These are phyloP conservation scores for Fistularia commersonii DNA, from an alignment of 2,797 vertebrate species.

Conservation along the genomic window DNA sequence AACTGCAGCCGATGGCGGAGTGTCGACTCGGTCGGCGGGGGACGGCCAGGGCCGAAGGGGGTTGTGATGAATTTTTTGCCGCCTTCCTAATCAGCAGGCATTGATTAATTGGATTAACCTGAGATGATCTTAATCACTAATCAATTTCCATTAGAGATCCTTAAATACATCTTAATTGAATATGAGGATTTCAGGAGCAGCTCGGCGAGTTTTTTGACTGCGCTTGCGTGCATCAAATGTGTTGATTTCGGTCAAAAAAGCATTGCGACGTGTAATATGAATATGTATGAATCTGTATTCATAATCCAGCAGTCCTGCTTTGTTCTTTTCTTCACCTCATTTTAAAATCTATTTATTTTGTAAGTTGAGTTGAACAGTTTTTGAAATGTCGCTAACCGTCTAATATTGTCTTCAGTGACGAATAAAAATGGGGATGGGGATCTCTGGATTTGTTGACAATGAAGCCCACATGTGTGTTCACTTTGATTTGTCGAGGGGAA, in stretches of 20 bases:
- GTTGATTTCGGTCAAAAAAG: background rate
- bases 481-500: too few species aligned
- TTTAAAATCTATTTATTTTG: too few species aligned
- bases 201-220: constrained; percentile 3
- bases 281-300: too few species aligned
- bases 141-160: constrained; percentile 72
- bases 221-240: background rate
- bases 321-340: too few species aligned
- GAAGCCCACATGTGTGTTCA: too few species aligned
- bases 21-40: constrained; percentile 9
- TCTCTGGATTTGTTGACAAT: too few species aligned
- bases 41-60: constrained; percentile 4
- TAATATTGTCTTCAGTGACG: too few species aligned
- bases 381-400: too few species aligned
- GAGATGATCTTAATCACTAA: constrained; percentile 70
- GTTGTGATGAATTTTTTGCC: constrained; percentile 24
- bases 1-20: constrained; percentile 1
- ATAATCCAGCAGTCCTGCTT: too few species aligned
- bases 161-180: constrained; percentile 68
- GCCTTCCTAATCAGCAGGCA: constrained; percentile 54
- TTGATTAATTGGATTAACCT: constrained; percentile 71
- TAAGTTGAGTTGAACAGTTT: too few species aligned
- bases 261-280: too few species aligned
- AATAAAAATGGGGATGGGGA: too few species aligned
- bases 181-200: constrained; percentile 20